Percentiles rank a stretch among this genome's conserved stretches.
These are phyloP conservation scores for Clytia hemisphaerica DNA, from an alignment of 30 jellyfish, hydroid and myxozoan genomes.

Conservation along the genomic window DNA sequence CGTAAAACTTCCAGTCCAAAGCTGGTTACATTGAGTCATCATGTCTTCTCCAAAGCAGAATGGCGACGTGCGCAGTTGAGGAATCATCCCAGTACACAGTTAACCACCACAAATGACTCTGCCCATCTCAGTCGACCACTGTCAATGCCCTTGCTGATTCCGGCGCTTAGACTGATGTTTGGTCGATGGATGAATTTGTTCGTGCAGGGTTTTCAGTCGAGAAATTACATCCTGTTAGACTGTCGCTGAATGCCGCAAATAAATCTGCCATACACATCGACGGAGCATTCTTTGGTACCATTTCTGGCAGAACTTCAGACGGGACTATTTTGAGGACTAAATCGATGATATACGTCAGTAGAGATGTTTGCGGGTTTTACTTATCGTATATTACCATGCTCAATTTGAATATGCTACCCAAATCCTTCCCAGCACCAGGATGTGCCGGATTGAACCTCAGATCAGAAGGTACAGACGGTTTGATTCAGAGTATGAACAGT, in stretches of 20 bases:
- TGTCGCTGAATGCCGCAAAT: too few relatives aligned
- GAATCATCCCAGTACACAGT: neutral
- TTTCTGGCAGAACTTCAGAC: neutral
- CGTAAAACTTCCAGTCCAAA: neutral
- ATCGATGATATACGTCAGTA: conserved; percentile 4
- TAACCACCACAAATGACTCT: neutral
- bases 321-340: neutral
- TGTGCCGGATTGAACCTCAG: too few relatives aligned
- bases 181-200: too few relatives aligned
- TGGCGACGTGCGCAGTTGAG: neutral
- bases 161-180: too few relatives aligned
- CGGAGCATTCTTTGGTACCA: neutral
- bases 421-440: too few relatives aligned
- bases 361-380: neutral
- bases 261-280: neutral
- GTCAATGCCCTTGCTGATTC: neutral
- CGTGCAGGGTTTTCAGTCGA: too few relatives aligned
- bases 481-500: neutral
- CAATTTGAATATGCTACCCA: too few relatives aligned
- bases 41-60: neutral
- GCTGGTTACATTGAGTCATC: neutral
- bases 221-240: too few relatives aligned
- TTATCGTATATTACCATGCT: neutral
- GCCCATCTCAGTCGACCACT: neutral
- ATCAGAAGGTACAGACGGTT: too few relatives aligned